These are phyloP conservation scores for Sympetrum striolatum DNA, from an alignment of 2,888 invertebrate genomes.

Conservation along the genomic window DNA sequence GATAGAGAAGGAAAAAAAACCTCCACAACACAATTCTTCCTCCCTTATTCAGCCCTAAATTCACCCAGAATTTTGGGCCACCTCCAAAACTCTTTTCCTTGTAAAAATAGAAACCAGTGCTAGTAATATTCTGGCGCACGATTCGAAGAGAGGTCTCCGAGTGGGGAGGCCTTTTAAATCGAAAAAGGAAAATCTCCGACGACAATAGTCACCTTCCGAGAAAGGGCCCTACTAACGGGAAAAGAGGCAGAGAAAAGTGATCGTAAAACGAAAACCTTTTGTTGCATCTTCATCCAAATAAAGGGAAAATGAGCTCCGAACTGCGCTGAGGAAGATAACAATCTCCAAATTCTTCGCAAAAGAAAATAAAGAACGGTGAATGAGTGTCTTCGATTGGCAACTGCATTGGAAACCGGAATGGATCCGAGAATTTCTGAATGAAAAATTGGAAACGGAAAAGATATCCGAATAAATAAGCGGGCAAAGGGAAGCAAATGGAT, in stretches of 20 bases:
- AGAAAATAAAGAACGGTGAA: not conserved
- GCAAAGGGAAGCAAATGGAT: too few relatives aligned
- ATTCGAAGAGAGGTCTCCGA: not conserved
- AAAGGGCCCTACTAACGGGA: not conserved
- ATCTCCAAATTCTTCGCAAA: not conserved
- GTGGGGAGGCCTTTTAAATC: too few relatives aligned
- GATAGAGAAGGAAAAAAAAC: not conserved
- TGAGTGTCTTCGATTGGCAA: not conserved
- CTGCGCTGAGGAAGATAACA: not conserved
- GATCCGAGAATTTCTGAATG: not conserved
- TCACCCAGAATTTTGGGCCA: not conserved
- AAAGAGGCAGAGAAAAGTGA: not conserved
- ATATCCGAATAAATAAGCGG: too few relatives aligned
- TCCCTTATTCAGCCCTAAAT: not conserved
- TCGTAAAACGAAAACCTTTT: not conserved
- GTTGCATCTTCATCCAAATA: not conserved
- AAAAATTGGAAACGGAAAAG: not conserved
- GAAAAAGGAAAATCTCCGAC: not conserved
- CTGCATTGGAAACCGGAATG: not conserved
- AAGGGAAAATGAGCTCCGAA: not conserved
- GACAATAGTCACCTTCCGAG: not conserved
- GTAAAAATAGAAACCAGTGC: not conserved
- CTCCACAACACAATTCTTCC: too few relatives aligned
- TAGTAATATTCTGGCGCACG: not conserved
- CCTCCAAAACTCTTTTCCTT: not conserved